These are phyloP conservation scores for Epinephelus malabaricus DNA, from an alignment of 2,797 vertebrate species.

Conservation along the genomic window DNA sequence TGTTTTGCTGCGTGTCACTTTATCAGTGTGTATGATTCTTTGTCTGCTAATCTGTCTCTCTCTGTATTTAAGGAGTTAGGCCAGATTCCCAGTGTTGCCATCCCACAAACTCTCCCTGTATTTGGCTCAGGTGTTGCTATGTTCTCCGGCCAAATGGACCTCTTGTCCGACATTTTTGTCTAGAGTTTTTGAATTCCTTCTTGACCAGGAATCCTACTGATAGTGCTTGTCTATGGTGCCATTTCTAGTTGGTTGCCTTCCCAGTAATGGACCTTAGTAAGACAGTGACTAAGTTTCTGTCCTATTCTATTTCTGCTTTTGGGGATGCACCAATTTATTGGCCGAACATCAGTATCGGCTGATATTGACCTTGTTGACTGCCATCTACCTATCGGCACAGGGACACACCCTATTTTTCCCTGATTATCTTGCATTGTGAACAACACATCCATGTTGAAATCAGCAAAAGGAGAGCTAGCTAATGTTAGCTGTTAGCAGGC, in stretches of 20 bases:
- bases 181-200: slow-evolving; percentile 52
- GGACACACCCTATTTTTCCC: no score
- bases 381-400: no score
- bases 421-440: no score
- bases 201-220: slow-evolving; percentile 44
- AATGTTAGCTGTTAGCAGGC: no score
- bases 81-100: slow-evolving; percentile 31
- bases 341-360: no score
- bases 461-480: no score
- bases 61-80: slow-evolving; percentile 45
- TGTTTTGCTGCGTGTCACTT: slow-evolving; percentile 53
- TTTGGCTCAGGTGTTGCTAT: slow-evolving; percentile 67
- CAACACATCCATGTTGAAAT: no score
- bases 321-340: no score
- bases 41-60: slow-evolving; percentile 32
- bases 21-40: slow-evolving; percentile 47
- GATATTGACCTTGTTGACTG: no score
- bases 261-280: neutral
- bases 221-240: slow-evolving; percentile 19
- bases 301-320: no score
- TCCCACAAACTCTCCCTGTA: slow-evolving; percentile 48
- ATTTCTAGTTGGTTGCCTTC: slow-evolving; percentile 6
- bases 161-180: slow-evolving; percentile 51
- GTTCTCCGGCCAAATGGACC: slow-evolving; percentile 56
- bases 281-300: neutral